Conservation (phyloP, 2,888 invertebrate genomes). For the Tenthredo livida region DNA sequence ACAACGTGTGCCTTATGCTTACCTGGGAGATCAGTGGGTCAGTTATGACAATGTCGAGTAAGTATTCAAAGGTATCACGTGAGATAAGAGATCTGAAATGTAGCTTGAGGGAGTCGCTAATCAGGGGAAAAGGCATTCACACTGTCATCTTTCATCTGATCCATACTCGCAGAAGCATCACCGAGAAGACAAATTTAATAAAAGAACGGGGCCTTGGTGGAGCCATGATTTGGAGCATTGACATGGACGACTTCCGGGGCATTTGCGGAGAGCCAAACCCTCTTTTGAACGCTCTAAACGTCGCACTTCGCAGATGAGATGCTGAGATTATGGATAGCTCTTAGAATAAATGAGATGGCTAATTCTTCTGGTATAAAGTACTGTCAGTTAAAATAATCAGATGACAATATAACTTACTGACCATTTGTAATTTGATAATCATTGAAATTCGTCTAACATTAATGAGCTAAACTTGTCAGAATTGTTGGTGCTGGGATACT, state of each 20-base stretch:
- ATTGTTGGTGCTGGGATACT: background rate
- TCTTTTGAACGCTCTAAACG: constrained; percentile 82
- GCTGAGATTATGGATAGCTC: background rate
- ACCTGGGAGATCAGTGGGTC: constrained; percentile 79
- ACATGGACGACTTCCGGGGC: constrained; percentile 88
- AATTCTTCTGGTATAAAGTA: background rate
- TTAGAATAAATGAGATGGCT: background rate
- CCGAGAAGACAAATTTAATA: background rate
- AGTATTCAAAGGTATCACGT: constrained; percentile 55
- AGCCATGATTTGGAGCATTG: constrained; percentile 89
- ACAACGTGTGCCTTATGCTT: constrained; percentile 77
- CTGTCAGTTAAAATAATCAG: too few relatives aligned
- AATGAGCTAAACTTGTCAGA: background rate
- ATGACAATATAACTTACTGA: background rate
- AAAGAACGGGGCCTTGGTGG: constrained; percentile 79
- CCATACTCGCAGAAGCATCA: background rate
- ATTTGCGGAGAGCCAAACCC: constrained; percentile 82
- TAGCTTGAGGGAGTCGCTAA: too few relatives aligned
- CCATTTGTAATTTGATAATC: background rate
- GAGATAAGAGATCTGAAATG: too few relatives aligned
- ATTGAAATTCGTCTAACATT: background rate
- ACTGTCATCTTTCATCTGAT: too few relatives aligned
- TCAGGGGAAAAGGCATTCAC: background rate
- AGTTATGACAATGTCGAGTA: constrained; percentile 78
- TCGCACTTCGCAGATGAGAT: constrained; percentile 58